phyloP scores from a whole-genome alignment of 2,113 vertebrate genomes.

The Haliaeetus leucogaster region DNA sequence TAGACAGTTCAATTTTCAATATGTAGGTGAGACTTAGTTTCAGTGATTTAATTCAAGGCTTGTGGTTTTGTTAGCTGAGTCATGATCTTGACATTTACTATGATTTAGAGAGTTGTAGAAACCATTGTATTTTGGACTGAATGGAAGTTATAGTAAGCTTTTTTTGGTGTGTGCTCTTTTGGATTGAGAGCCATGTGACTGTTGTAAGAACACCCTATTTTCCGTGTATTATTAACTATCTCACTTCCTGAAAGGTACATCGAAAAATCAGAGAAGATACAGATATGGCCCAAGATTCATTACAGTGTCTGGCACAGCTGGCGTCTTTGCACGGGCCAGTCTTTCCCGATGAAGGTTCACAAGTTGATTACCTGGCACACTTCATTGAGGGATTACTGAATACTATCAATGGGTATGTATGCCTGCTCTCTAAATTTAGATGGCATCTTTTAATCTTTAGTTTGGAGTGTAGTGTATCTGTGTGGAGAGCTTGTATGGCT shows the following conservation, averaged over 20 bases:
- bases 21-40: constrained; percentile 70
- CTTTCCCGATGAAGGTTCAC: constrained; percentile 94
- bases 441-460: constrained; percentile 12
- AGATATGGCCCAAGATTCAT: constrained; percentile 98
- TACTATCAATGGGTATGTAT: constrained; percentile 96
- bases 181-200: constrained; percentile 62
- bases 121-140: constrained; percentile 22
- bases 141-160: constrained; percentile 53
- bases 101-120: constrained; percentile 5
- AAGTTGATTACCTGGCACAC: constrained; percentile 96
- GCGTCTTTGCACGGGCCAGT: constrained; percentile 94
- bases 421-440: constrained; percentile 52
- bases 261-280: constrained; percentile 98
- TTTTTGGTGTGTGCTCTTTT: constrained; percentile 61
- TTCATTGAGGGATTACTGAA: constrained; percentile 96
- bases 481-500: not conserved
- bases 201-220: constrained; percentile 69
- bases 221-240: constrained; percentile 65
- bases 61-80: not conserved
- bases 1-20: constrained; percentile 72
- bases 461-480: not conserved
- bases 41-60: constrained; percentile 41
- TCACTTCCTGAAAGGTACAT: constrained; percentile 87
- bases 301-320: constrained; percentile 97
- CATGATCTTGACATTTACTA: not conserved